These are phyloP conservation scores for Indicator maculatus DNA, from an alignment of 2,113 vertebrate species.

Conservation along the genomic window DNA sequence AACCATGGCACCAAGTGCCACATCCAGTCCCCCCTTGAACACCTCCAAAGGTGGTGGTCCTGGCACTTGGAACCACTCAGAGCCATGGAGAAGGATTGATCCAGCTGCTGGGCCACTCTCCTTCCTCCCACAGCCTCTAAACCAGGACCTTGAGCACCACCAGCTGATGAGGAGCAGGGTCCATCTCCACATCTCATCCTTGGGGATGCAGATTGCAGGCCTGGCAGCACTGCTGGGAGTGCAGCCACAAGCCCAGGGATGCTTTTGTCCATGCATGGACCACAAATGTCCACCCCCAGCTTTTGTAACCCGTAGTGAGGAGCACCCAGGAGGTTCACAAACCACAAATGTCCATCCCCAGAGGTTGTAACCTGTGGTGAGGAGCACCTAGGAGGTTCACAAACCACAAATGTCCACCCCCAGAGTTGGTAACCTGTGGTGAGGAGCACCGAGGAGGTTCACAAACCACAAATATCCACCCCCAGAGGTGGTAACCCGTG, in stretches of 20 bases:
- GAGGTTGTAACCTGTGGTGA: rapidly evolving
- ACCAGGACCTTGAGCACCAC: background rate
- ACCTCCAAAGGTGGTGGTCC: background rate
- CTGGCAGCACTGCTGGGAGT: background rate
- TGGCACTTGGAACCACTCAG: background rate
- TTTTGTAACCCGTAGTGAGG: rapidly evolving
- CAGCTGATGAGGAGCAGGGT: rapidly evolving
- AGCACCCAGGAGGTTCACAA: background rate
- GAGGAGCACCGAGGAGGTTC: background rate
- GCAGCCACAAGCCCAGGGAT: rapidly evolving
- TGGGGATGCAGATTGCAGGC: background rate
- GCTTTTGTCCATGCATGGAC: background rate
- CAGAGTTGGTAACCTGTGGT: rapidly evolving
- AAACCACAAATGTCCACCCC: background rate
- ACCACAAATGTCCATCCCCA: background rate
- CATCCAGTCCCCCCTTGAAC: too few relatives aligned
- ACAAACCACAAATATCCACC: background rate
- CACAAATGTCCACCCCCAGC: rapidly evolving
- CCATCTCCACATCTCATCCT: rapidly evolving
- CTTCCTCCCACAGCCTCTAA: background rate
- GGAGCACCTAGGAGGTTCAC: background rate
- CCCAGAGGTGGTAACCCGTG: rapidly evolving
- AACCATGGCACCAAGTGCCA: too few relatives aligned
- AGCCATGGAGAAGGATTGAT: background rate
- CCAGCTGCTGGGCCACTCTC: background rate